phyloP scores from a whole-genome alignment of 2,113 vertebrate genomes.

The Caranx melampygus region DNA sequence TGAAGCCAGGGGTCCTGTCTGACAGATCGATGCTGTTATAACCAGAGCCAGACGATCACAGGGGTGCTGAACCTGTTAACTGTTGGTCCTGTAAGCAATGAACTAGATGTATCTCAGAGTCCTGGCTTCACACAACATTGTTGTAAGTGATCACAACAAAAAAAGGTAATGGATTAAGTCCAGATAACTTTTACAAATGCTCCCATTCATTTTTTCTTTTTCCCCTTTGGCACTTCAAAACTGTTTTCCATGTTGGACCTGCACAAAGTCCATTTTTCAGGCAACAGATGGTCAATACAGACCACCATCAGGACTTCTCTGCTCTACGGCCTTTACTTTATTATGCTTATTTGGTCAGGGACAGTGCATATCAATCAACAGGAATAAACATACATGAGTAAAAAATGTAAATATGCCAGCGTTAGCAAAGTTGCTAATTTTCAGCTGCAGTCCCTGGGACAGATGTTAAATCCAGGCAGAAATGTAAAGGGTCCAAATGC shows the following conservation, averaged over 20 bases:
- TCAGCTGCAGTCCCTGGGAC: too few species aligned
- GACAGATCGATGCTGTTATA: too few species aligned
- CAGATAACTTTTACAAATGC: constrained; percentile 28
- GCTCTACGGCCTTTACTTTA: too few species aligned
- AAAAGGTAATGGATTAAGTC: not conserved
- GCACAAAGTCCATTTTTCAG: constrained; percentile 32
- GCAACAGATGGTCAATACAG: constrained; percentile 56
- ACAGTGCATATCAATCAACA: too few species aligned
- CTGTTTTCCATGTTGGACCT: constrained; percentile 43
- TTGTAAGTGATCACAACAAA: too few species aligned
- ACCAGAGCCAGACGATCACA: not conserved
- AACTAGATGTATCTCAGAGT: not conserved
- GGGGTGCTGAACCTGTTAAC: not conserved
- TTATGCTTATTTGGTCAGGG: too few species aligned
- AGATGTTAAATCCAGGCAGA: too few species aligned
- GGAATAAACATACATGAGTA: too few species aligned
- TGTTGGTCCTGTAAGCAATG: not conserved
- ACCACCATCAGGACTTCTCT: constrained; percentile 30
- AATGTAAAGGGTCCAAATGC: too few species aligned
- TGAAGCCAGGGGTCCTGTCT: too few species aligned
- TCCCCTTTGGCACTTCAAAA: constrained; percentile 20
- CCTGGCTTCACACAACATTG: not conserved
- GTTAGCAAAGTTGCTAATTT: too few species aligned
- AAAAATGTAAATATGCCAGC: too few species aligned
- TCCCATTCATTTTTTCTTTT: constrained; percentile 23